Evolutionary conservation across 1,140 invertebrate genomes (phyloP), one percentile per base, ranked within the genome.

Genomic region (Mactra quadrangularis): DNA sequence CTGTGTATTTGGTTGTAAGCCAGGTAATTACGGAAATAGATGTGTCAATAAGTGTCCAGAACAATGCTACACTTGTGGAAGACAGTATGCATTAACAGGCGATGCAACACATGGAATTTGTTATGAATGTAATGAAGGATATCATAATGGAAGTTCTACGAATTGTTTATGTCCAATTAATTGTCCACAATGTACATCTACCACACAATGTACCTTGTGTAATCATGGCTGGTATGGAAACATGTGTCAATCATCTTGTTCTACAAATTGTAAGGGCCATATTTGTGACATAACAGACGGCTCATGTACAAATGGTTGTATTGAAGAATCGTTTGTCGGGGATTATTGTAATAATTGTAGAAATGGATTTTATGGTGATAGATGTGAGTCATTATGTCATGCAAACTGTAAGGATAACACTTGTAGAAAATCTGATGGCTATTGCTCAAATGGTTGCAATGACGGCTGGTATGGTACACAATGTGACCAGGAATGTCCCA

Each of bases 121-220:
- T 41, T 6, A 64, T 33, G 19, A n/a, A 3, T 64, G 60, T 64
- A 45, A 64, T 38, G 19, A 64, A 13, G 60, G 60, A 64, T 64
- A 38, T 64, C 38, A 64, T 64, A 64, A 45, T 13, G 35, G 60
- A 13, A 22, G n/a, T 1, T 45, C 60, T 19, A 35, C 33, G 22
- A 45, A 41, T 25, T 64, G 60, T 33, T 22, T 19, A 11, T 64
- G 60, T 45, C 38, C n/a, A n/a, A 1, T 45, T 1, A 64, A 64
- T 33, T 64, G 3, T 45, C 17, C 35, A 22, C n/a, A 35, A n/a
- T 64, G 60, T 33, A 45, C n/a, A 9, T 41, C 60, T n/a, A 64
- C 35, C 19, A 45, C 22, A 19, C 1, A 17, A 22, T 17, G 60
- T 7, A 41, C 3, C 7, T n/a, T 17, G 1, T 64, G 60, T 64